Base-by-base conservation (phyloP, 2,888 invertebrate species). In the Lycophotia porphyrea region DNA sequence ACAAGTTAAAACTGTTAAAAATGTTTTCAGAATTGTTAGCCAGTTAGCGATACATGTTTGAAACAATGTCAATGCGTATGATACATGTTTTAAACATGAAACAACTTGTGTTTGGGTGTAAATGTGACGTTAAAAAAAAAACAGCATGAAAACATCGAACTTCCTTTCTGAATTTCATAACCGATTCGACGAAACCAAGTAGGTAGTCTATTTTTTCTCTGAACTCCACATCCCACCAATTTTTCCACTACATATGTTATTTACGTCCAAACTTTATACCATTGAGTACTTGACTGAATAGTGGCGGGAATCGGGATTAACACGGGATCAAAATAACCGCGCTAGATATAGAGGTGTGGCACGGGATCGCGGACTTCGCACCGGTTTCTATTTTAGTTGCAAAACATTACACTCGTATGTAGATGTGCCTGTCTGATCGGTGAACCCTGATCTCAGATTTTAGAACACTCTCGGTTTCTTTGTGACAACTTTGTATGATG, bases 311-410 rank as follows among this genome's bases (percentile, higher is more conserved):
- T 55, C 61, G 63, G 47, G 55, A 71, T 82, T 64, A 78, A 61
- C 74, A 44, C 47, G 66, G 58, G 79, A 81, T 87, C 13, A 82
- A 87, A 87, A 87, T 87, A 87, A 81, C 81, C 66, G 60, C 60
- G 74, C 87, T 84, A 81, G 68, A 78, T 87, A 86, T 87, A 87
- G 88, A 72, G 78, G 67, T 78, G 82, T 84, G 82, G 69, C 64
- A 71, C 64, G 71, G 66, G 66, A 73, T 72, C 49, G 42, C 58
- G 87, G 87, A 87, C 87, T 87, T 87, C 71, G 86, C 21, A 78
- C 86, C 67, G 60, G 15, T n/a, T 78, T 78, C 77, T 87, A 84
- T 87, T 85, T 87, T 76, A 69, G 83, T 72, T 52, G 24, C 77
- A 84, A 83, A 83, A 84, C 74, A 84, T 74, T 74, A 74, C 81